Base-by-base conservation (phyloP, 1,140 invertebrate genomes). In the Leptonema lineaticorne region DNA sequence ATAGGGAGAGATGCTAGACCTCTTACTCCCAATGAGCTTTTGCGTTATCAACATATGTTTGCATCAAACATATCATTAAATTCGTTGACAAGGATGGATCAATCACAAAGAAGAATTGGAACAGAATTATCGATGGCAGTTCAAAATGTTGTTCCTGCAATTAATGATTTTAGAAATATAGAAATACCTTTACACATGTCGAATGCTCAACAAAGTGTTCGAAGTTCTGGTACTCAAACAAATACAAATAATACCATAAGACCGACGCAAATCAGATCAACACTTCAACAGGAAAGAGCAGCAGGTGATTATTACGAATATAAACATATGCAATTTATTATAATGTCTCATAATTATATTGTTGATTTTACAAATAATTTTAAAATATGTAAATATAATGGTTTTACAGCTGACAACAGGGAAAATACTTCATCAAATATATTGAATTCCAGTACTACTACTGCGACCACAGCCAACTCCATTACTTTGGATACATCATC, bases 1-100 rank as follows among this genome's bases (percentile, higher is more conserved):
- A 78, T 82, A 30, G 81, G 80, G 1, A 71, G 79, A 50, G 81
- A 82, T 63, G 81, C 79, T 1, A 68, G 79, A 56, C 79, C 79
- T 0, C 66, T 82, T 0, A 66, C 77, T 20, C 76, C 79, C 0
- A 74, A 73, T 48, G 80, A 82, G 66, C 78, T 82, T 68, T 75
- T 78, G 4, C 75, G 79, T 14, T 73, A 70, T 33, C 71, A 73
- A 53, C 71, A 73, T 46, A 70, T 73, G 71, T 69, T 70, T 50
- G 63, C 69, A 18, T 70, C 71, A 16, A 73, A 70, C 48, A 67
- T 69, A 24, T 24, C 50, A 26, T 9, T 26, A 24, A 53, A 53
- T 53, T 11, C 24, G 11, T 8, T 24, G 1, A 6, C 22, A 8
- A 53, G 50, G 27, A 7, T 24, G 22, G 64, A 59, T 16, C 58